Evolutionary conservation across 2,113 vertebrate genomes (phyloP).

Genomic region (Catagonus wagneri): DNA sequence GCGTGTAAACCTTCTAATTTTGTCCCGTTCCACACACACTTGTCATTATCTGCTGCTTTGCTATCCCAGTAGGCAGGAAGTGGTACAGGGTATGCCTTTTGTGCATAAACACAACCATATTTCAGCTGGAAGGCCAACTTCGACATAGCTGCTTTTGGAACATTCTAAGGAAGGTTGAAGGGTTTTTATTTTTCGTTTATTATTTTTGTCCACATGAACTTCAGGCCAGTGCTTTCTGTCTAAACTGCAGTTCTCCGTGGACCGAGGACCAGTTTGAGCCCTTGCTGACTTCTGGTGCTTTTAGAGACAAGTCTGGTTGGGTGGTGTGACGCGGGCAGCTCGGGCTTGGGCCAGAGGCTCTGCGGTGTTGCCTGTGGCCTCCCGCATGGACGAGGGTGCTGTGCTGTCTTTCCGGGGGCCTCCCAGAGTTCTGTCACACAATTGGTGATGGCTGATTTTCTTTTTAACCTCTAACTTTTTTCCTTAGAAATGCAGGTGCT

Average conservation of each 20-base stretch:
- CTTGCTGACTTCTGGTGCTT: neutral
- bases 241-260: conserved; percentile 8
- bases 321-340: neutral
- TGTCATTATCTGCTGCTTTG: neutral
- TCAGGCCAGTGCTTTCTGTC: neutral
- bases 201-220: neutral
- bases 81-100: neutral
- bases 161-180: neutral
- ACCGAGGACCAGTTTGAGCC: neutral
- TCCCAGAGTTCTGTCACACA: neutral
- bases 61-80: neutral
- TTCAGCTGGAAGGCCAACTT: neutral
- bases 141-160: neutral
- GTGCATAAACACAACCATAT: neutral
- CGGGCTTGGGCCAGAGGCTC: neutral
- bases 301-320: neutral
- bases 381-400: neutral
- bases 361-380: neutral
- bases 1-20: neutral
- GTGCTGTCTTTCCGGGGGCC: neutral
- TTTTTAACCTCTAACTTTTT: neutral
- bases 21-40: neutral
- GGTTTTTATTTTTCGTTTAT: neutral
- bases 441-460: neutral
- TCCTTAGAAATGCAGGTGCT: neutral